Percentiles rank a stretch among this genome's conserved stretches.
Conservation (phyloP, 2,888 invertebrate species). For the Cantharis nigra region DNA sequence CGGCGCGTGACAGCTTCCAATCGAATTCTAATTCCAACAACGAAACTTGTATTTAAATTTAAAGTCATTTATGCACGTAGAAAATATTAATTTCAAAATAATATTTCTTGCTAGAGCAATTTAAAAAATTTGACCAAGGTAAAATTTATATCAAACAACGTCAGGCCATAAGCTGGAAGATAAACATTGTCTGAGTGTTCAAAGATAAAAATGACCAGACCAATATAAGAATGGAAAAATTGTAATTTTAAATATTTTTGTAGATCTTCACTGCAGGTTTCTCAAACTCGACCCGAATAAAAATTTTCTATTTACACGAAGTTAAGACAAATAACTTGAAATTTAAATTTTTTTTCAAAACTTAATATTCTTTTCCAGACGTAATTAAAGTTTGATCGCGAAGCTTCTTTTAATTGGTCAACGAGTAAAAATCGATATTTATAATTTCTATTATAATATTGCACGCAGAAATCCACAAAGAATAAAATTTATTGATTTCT, state of each 20-base stretch:
- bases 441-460: background rate
- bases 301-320: background rate
- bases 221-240: background rate
- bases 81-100: background rate
- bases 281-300: background rate
- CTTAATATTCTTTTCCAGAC: background rate
- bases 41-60: constrained; percentile 10
- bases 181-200: background rate
- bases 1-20: constrained; percentile 29
- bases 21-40: constrained; percentile 20
- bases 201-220: background rate
- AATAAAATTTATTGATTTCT: background rate
- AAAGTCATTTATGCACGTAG: background rate
- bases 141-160: background rate
- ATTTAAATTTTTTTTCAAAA: background rate
- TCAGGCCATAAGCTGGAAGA: background rate
- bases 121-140: background rate
- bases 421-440: background rate
- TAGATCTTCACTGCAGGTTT: background rate
- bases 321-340: background rate
- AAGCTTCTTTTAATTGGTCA: background rate
- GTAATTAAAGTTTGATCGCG: background rate
- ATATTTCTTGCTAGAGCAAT: background rate
- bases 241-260: background rate
- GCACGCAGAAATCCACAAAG: background rate